A percentile compares a stretch with the other conserved stretches of the same genome.
These are phyloP conservation scores for Drosophila lini DNA, from an alignment of 1,140 invertebrate genomes.

Conservation along the genomic window DNA sequence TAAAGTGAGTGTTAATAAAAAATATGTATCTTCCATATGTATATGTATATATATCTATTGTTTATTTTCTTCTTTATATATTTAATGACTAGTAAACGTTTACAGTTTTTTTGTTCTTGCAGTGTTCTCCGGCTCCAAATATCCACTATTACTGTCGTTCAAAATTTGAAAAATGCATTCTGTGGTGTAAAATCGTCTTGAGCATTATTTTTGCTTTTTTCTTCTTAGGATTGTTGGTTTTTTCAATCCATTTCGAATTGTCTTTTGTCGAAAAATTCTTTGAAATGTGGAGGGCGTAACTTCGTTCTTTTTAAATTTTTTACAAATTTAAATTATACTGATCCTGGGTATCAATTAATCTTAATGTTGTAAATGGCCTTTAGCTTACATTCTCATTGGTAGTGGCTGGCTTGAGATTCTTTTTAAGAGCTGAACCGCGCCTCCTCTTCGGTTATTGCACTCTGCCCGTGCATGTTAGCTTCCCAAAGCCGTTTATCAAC, in stretches of 20 bases:
- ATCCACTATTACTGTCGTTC: slow-evolving; percentile 14
- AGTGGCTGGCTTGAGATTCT: neutral
- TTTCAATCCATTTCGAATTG: slow-evolving; percentile 28
- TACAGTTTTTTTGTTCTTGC: slow-evolving; percentile 54
- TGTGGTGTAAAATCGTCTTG: slow-evolving; percentile 56
- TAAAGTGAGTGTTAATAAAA: slow-evolving; percentile 71
- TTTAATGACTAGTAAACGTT: slow-evolving; percentile 81
- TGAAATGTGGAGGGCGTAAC: slow-evolving; percentile 73
- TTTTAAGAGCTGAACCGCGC: neutral
- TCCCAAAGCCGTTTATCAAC: slow-evolving; percentile 1
- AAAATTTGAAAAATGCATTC: slow-evolving; percentile 55
- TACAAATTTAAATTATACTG: slow-evolving; percentile 32
- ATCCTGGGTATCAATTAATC: slow-evolving; percentile 17
- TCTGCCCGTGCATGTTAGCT: slow-evolving; percentile 4
- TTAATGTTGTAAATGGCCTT: slow-evolving; percentile 18
- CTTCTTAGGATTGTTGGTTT: slow-evolving; percentile 16
- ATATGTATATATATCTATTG: slow-evolving; percentile 30
- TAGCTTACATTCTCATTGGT: slow-evolving; percentile 1
- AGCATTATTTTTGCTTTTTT: slow-evolving; percentile 35
- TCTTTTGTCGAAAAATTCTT: slow-evolving; percentile 69
- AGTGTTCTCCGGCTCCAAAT: slow-evolving; percentile 20
- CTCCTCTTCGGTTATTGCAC: slow-evolving; percentile 12
- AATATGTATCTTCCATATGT: slow-evolving; percentile 64
- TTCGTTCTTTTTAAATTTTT: slow-evolving; percentile 53
- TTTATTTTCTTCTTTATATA: slow-evolving; percentile 24